These are phyloP conservation scores for Falcaria lacertinaria DNA, from an alignment of 2,888 invertebrate species.

Conservation along the genomic window DNA sequence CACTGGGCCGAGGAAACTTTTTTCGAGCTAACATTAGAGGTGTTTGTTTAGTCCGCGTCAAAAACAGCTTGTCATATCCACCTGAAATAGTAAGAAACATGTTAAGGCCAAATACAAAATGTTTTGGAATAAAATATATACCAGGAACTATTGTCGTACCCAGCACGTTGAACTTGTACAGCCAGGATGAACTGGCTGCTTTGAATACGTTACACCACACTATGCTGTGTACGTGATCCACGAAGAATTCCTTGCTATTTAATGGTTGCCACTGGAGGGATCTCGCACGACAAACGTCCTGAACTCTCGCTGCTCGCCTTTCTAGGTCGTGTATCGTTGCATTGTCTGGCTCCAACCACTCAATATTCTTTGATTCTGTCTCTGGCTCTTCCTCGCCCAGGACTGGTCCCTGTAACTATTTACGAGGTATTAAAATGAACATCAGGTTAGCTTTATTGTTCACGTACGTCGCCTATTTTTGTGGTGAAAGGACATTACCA, in stretches of 20 bases:
- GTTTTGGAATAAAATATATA: constrained; percentile 7
- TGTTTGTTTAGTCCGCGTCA: constrained; percentile 79
- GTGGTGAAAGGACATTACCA: constrained; percentile 40
- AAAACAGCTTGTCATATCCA: constrained; percentile 80
- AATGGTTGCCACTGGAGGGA: constrained; percentile 59
- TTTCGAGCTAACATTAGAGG: constrained; percentile 84
- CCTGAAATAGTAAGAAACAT: constrained; percentile 57
- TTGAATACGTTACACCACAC: constrained; percentile 89
- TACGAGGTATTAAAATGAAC: constrained; percentile 6
- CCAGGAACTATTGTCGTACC: constrained; percentile 54
- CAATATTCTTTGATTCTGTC: constrained; percentile 27
- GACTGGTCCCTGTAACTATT: constrained; percentile 62
- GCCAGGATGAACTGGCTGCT: constrained; percentile 89
- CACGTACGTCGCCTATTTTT: background rate
- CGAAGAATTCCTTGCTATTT: constrained; percentile 87
- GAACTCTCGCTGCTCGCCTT: constrained; percentile 61
- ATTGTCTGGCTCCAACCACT: constrained; percentile 62
- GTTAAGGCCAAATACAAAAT: no score
- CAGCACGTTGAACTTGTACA: constrained; percentile 88
- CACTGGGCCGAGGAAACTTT: constrained; percentile 83
- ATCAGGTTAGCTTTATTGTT: background rate
- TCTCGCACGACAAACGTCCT: constrained; percentile 68
- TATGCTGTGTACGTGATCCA: constrained; percentile 82
- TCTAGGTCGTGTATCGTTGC: constrained; percentile 68
- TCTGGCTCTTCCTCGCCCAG: constrained; percentile 51